These are phyloP conservation scores for Austrolebias charrua DNA, from an alignment of 2,797 vertebrate species.

Conservation along the genomic window DNA sequence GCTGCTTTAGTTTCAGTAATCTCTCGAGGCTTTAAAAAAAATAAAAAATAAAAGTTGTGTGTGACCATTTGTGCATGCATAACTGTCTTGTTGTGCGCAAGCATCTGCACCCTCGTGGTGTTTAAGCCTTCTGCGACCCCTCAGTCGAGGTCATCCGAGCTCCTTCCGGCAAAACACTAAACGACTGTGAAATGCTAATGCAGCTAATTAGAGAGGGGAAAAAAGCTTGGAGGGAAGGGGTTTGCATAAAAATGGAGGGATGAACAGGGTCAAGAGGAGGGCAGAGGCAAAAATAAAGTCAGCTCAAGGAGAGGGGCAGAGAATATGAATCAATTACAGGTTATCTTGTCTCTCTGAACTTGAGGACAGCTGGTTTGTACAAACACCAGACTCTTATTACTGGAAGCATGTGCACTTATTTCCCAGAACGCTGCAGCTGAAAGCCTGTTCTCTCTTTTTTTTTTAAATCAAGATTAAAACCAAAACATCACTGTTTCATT, in stretches of 20 bases:
- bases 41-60: not conserved
- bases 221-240: conserved; percentile 35
- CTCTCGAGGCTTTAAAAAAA: not conserved
- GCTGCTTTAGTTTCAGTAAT: conserved; percentile 31
- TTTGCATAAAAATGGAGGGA: conserved; percentile 43
- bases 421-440: conserved; percentile 33
- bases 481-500: conserved; percentile 28
- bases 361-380: conserved; percentile 44
- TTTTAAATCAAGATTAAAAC: conserved; percentile 25
- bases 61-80: conserved; percentile 17
- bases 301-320: conserved; percentile 58
- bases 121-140: conserved; percentile 61
- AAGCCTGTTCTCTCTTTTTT: conserved; percentile 29
- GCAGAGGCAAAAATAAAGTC: conserved; percentile 63
- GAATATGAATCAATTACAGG: conserved; percentile 61
- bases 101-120: conserved; percentile 41
- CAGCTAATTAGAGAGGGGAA: conserved; percentile 68
- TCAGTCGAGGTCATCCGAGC: conserved; percentile 61
- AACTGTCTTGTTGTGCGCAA: conserved; percentile 31
- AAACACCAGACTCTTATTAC: conserved; percentile 53
- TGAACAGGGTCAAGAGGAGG: conserved; percentile 59
- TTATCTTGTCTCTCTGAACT: conserved; percentile 40
- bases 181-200: conserved; percentile 78
- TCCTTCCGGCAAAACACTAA: conserved; percentile 66
- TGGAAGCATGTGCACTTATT: conserved; percentile 52